phyloP scores from a whole-genome alignment of 2,888 invertebrate genomes.

The Nomada lathburiana region DNA sequence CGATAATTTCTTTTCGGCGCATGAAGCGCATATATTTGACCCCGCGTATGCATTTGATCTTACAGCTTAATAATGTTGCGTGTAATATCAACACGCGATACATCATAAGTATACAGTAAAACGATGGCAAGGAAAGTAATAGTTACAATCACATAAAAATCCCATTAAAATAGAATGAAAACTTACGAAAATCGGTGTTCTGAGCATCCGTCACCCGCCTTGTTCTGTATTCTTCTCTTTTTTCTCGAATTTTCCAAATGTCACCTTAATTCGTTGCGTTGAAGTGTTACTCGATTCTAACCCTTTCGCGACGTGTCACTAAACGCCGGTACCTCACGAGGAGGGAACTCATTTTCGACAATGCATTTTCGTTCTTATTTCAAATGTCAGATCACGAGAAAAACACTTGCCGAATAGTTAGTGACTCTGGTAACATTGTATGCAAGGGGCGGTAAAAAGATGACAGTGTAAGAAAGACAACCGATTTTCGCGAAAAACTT shows the following conservation, averaged over 20 bases:
- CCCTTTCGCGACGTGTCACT: conserved; percentile 60
- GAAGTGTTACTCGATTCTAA: conserved; percentile 48
- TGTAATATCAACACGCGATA: neutral
- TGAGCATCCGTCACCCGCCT: conserved; percentile 49
- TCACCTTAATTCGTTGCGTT: conserved; percentile 26
- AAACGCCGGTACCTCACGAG: conserved; percentile 58
- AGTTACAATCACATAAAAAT: too few species aligned
- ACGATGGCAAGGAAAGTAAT: neutral
- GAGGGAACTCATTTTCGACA: conserved; percentile 59
- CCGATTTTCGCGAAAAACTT: conserved; percentile 57
- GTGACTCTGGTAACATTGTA: conserved; percentile 40
- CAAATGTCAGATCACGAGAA: conserved; percentile 45
- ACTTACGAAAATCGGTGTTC: conserved; percentile 56
- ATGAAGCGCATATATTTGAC: too few species aligned
- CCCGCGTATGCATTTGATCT: too few species aligned
- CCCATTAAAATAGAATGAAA: conserved; percentile 2
- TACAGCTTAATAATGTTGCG: neutral
- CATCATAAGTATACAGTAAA: neutral
- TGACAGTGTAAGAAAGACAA: conserved; percentile 34
- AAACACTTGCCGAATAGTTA: conserved; percentile 28
- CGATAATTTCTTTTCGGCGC: too few species aligned
- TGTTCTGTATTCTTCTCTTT: conserved; percentile 19
- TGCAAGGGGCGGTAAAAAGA: conserved; percentile 14
- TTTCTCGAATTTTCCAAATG: conserved; percentile 6
- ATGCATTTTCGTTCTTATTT: conserved; percentile 44